Base-by-base conservation (phyloP, 1,140 invertebrate genomes). In the Bombus haemorrhoidalis region DNA sequence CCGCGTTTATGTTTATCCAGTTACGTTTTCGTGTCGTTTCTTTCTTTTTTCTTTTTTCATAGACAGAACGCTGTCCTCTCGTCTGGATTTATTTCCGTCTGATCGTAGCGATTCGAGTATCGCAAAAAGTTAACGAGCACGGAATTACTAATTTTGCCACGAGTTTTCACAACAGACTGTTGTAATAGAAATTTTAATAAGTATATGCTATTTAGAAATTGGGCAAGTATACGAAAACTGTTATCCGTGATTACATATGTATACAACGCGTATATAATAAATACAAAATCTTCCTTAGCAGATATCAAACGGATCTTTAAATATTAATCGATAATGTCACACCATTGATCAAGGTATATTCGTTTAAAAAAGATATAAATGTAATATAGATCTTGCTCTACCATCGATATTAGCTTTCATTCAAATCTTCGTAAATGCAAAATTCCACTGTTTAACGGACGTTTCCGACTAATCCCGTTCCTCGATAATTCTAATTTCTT, bases 31-130 rank as follows among this genome's bases (percentile, higher is more conserved):
- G 39, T 28, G 57, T 37, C 64, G n/a, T 59, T 34, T 32, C 64
- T 39, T 81, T 88, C 69, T 59, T 81, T 41, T 59, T 39, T 32
- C 74, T 39, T 85, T 88, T 75, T 59, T 81, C 57, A 28, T 57
- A 41, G 47, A 77, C 64, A 69, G 34, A 18, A 13, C 37, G n/a
- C 22, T 25, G 22, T 34, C 22, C n/a, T 22, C 22, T 41, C 28
- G 28, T 13, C 3, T 28, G 28, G 28, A 22, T 37, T 59, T 41
- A 22, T 28, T 72, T 57, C 18, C 28, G 25, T 41, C n/a, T 22
- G 41, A 64, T 80, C 34, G 34, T 28, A 34, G 6, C 64, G 28
- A 32, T 37, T 41, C 43, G 32, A 39, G 59, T 37, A 41, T 41
- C 2, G n/a, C 9, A 13, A 32, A 22, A 25, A 41, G 47, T 37